Conservation (phyloP, 2,888 invertebrate species). For the Saturnia pavonia region DNA sequence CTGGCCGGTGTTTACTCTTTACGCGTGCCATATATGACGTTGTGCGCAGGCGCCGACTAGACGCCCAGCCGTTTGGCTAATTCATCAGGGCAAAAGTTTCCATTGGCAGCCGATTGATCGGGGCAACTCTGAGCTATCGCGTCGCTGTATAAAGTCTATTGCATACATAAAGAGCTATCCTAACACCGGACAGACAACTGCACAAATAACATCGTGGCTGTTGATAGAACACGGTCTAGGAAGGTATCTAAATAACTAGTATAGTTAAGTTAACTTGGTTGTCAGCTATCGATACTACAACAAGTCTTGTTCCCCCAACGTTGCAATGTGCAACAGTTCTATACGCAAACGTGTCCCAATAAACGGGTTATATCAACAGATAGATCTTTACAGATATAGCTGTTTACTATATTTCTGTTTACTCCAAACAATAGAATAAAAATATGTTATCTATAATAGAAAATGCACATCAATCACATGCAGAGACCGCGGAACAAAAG, state of each 20-base stretch:
- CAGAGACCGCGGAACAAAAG: background rate
- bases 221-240: no score
- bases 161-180: background rate
- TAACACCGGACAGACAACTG: background rate
- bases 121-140: background rate
- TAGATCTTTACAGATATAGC: background rate
- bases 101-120: background rate
- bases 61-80: constrained; percentile 71
- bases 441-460: background rate
- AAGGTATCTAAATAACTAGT: no score
- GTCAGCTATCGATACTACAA: background rate
- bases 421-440: no score
- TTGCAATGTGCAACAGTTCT: background rate
- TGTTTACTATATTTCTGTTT: background rate
- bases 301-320: background rate
- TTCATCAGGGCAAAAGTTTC: constrained; percentile 66
- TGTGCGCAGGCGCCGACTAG: constrained; percentile 58
- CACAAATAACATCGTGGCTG: no score
- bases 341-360: background rate
- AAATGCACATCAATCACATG: constrained; percentile 32
- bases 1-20: constrained; percentile 55
- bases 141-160: constrained; percentile 1
- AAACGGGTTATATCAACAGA: background rate
- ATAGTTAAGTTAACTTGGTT: background rate
- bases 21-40: constrained; percentile 15